These are phyloP conservation scores for Henricia sp. DNA, from an alignment of 53 echinoderm and acorn worm genomes.

Conservation along the genomic window DNA sequence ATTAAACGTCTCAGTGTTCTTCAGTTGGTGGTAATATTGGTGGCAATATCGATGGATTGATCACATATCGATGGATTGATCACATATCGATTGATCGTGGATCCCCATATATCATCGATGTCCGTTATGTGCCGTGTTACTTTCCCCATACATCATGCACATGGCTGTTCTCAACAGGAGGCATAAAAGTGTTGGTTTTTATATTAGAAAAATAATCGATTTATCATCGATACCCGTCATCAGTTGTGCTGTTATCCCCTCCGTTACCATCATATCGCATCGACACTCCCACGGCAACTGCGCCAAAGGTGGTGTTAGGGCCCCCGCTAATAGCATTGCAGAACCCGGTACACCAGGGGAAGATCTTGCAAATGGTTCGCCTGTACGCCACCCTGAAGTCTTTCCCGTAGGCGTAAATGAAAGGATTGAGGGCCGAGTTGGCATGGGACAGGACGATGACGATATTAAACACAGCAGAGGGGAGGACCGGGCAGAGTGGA, in stretches of 20 bases:
- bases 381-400: constrained; percentile 76
- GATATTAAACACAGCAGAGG: constrained; percentile 15
- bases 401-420: constrained; percentile 77
- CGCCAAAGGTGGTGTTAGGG: not conserved
- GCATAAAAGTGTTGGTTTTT: too few species aligned
- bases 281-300: constrained; percentile 39
- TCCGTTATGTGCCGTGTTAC: too few species aligned
- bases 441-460: constrained; percentile 73
- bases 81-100: too few species aligned
- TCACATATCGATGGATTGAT: too few species aligned
- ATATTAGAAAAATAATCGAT: too few species aligned
- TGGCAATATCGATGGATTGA: too few species aligned
- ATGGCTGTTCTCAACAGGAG: too few species aligned
- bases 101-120: too few species aligned
- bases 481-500: constrained; percentile 15
- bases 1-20: too few species aligned
- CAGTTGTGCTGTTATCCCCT: constrained; percentile 6
- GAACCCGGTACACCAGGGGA: constrained; percentile 26
- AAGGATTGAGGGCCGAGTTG: constrained; percentile 77
- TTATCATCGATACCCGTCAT: not conserved
- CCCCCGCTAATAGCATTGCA: not conserved
- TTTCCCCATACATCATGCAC: too few species aligned
- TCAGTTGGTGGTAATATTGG: too few species aligned
- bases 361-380: constrained; percentile 34
- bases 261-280: constrained; percentile 18